phyloP scores from a whole-genome alignment of 2,113 vertebrate genomes.

The Aplodontia rufa region DNA sequence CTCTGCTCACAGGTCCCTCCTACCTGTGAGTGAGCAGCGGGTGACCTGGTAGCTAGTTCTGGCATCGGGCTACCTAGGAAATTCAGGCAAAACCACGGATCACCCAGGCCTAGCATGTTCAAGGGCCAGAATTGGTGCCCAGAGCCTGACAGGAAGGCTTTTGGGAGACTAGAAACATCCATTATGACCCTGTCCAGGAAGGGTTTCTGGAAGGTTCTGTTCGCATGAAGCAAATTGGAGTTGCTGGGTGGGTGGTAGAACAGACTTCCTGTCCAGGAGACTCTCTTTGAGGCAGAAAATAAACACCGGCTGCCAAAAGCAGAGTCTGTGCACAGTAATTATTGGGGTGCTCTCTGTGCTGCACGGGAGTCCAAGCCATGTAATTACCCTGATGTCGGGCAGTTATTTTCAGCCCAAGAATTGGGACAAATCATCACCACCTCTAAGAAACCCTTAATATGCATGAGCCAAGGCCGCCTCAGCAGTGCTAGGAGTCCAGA shows the following conservation, averaged over 20 bases:
- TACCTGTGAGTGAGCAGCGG: neutral
- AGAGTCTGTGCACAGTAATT: constrained; percentile 42
- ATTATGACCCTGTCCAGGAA: neutral
- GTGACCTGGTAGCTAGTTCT: neutral
- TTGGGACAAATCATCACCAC: constrained; percentile 29
- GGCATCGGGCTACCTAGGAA: neutral
- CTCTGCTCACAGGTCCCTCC: neutral
- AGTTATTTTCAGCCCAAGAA: constrained; percentile 72
- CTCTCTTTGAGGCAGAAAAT: constrained; percentile 1
- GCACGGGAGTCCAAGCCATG: constrained; percentile 8
- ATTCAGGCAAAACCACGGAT: neutral
- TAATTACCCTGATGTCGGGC: constrained; percentile 57
- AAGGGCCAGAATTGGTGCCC: neutral
- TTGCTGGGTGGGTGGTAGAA: neutral
- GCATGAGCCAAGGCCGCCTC: neutral
- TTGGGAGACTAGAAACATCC: neutral
- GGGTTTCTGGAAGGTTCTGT: constrained; percentile 21
- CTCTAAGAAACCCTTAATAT: constrained; percentile 2
- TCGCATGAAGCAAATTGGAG: neutral
- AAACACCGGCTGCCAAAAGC: constrained; percentile 29
- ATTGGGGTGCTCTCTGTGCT: constrained; percentile 44
- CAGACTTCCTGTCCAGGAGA: constrained; percentile 40
- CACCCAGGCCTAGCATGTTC: neutral
- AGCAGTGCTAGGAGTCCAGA: neutral
- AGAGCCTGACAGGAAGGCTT: neutral